These are phyloP conservation scores for Drosophila infuscata DNA, from an alignment of 2,888 invertebrate species.

Conservation along the genomic window DNA sequence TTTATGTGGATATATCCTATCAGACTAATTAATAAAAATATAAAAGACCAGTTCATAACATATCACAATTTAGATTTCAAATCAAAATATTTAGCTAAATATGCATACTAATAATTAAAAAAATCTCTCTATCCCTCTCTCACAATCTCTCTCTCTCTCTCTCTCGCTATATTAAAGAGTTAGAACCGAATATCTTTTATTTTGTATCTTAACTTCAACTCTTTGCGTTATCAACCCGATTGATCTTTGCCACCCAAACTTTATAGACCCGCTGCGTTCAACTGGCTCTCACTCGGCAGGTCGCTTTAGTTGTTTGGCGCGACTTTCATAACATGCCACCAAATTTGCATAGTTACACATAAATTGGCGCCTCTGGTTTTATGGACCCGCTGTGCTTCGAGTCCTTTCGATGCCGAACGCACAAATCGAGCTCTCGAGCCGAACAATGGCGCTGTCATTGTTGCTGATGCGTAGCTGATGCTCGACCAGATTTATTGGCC, in stretches of 20 bases:
- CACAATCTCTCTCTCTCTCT: not conserved
- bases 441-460: constrained; percentile 66
- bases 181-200: not conserved
- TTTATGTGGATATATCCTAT: not conserved
- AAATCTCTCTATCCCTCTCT: not conserved
- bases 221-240: not conserved
- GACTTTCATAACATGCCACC: constrained; percentile 34
- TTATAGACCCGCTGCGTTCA: constrained; percentile 29
- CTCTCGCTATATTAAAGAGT: not conserved
- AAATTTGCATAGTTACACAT: constrained; percentile 37
- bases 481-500: constrained; percentile 71
- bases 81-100: not conserved
- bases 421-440: constrained; percentile 49
- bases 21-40: not conserved
- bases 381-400: constrained; percentile 37
- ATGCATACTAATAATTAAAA: not conserved
- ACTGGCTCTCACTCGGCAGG: not conserved
- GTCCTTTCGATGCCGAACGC: constrained; percentile 1
- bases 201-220: not conserved
- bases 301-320: not conserved
- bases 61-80: too few species aligned
- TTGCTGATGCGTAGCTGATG: constrained; percentile 72
- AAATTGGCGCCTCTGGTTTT: constrained; percentile 45
- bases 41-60: not conserved
- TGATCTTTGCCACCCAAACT: constrained; percentile 22